Base-by-base conservation (phyloP, 1,140 invertebrate species). In the Lasioglossum albipes region DNA sequence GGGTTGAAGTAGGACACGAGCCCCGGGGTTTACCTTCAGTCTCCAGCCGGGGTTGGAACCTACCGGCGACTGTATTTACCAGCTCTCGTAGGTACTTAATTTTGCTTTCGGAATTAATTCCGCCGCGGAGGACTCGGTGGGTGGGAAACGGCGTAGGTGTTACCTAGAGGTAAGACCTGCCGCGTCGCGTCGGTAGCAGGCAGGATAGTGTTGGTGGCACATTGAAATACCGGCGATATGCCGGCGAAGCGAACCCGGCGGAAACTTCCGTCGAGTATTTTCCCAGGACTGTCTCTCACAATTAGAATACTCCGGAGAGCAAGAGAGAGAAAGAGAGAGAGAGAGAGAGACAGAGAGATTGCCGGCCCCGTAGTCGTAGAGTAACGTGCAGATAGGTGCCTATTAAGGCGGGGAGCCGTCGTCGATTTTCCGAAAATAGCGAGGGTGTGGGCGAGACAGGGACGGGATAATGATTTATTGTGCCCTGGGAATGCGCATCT, bases 261-360 rank as follows among this genome's bases (percentile, higher is more conserved):
- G 89, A 88, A 91, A 91, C 88, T 91, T 92, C 88, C 89, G 87
- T 86, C 82, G 88, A 91, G 90, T 92, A 93, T 92, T 93, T 93
- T 93, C 89, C 87, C 85, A 84, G 86, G 84, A 91, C 91, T 92
- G 91, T 91, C 91, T 92, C 88, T 92, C 89, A 92, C 90, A 93
- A 93, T 93, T 92, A 92, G 91, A 92, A 93, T 92, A 89, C 91
- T 89, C 89, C 27, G 27, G 89, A 85, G 91, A 36, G 36, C 5
- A 36, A 36, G 36, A 36, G 36, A 36, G 36, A 36, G 36, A 36
- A 0, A 36, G 36, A 36, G 36, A 36, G 36, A 36, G 36, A 36
- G 36, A 36, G 36, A 36, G 36, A 36, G 36, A 36, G 36, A 36
- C 1, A 36, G 36, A 36, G 36, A 91, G 84, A 91, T 83, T 84